Evolutionary conservation across 2,797 vertebrate genomes (phyloP), one percentile per base, ranked within the genome.

Genomic region (Chiroxiphia lanceolata): DNA sequence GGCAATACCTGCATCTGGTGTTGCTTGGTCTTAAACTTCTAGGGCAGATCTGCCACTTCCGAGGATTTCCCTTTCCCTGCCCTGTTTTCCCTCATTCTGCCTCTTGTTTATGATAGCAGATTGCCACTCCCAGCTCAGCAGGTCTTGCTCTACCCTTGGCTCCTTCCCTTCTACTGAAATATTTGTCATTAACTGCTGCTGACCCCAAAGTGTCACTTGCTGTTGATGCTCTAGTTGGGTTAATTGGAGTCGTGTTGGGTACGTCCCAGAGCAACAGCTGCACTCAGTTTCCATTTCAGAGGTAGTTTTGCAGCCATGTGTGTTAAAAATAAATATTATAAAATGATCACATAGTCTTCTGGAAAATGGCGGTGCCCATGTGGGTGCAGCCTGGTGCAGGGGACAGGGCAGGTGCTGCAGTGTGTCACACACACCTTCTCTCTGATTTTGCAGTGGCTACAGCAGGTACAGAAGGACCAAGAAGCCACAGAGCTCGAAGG

Each of bases 391-490:
- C 9, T 1, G 59, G 26, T 9, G 45, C 3, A 10, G 42, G 64
- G 79, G 15, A 2, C 0, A 4, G 11, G 63, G 70, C n/a, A 11
- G 15, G 29, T 11, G 9, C 2, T 5, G 14, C 23, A 8, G 0
- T 15, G 15, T 53, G 63, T 72, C 15, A 2, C 19, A 3, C 3
- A 3, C 22, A 2, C 9, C 14, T 54, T 63, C 50, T 68, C 27
- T 57, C 64, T 70, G 5, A 6, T 15, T 87, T 68, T 54, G 38
- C 86, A 98, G 98, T 17, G 92, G 68, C 12, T 92, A 87, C 75
- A 78, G 50, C 44, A 68, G 48, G 20, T 82, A 69, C 96, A 96
- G 81, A 83, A 97, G 91, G 87, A 42, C 31, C 90, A 97, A 71
- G 57, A 96, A 76, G 82, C 4, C 26, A 0, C n/a, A 51, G 0